Evolutionary conservation across 2,113 vertebrate species (phyloP).

Genomic region (Podarcis cretensis): DNA sequence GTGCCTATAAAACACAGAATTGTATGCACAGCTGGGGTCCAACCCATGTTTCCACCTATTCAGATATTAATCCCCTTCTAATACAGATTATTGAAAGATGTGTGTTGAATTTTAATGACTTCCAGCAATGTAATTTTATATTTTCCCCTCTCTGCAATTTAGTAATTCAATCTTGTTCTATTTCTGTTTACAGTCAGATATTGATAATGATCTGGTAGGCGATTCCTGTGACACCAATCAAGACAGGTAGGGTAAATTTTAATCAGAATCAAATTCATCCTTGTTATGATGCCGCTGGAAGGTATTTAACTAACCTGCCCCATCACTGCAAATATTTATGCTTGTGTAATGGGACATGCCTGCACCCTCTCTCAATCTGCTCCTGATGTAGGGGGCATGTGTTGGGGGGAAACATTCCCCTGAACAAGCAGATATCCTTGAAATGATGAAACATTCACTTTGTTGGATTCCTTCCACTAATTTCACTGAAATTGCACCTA

Average conservation of each 20-base stretch:
- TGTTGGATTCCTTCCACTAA: neutral
- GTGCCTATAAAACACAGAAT: neutral
- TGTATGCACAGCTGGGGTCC: neutral
- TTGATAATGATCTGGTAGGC: conserved; percentile 94
- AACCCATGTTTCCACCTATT: neutral
- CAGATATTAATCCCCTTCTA: neutral
- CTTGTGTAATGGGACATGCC: no score
- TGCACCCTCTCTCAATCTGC: no score
- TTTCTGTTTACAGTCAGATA: conserved; percentile 85
- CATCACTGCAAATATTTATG: no score
- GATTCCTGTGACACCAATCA: conserved; percentile 97
- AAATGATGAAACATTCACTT: no score
- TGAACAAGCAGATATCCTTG: no score
- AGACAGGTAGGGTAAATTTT: conserved; percentile 86
- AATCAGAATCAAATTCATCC: neutral
- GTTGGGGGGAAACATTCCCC: no score
- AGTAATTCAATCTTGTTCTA: conserved; percentile 25
- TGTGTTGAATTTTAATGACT: neutral
- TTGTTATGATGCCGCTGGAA: neutral
- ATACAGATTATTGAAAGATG: neutral
- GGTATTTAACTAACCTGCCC: no score
- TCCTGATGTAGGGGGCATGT: no score
- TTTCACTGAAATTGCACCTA: neutral
- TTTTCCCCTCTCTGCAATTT: conserved; percentile 10
- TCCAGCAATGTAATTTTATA: conserved; percentile 32